phyloP scores from a whole-genome alignment of 2,113 vertebrate species.

The Oryzias celebensis region DNA sequence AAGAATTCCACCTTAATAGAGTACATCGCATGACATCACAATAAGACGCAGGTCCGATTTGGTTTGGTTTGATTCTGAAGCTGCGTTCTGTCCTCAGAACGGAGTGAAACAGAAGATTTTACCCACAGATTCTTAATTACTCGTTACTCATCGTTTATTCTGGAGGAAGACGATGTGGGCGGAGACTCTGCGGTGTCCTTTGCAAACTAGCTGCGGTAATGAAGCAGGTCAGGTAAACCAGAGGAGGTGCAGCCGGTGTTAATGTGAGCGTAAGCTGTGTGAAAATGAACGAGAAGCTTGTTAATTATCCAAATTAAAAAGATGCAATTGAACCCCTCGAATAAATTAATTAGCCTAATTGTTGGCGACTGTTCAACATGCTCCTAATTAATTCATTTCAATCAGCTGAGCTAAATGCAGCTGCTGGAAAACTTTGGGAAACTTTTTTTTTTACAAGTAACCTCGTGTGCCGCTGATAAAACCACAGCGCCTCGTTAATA shows the following conservation, averaged over 20 bases:
- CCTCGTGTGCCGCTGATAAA: not conserved
- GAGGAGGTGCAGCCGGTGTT: slow-evolving; percentile 1
- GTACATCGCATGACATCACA: no score
- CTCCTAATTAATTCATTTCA: slow-evolving; percentile 20
- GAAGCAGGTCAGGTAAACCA: slow-evolving; percentile 47
- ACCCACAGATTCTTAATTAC: no score
- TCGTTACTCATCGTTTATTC: not conserved
- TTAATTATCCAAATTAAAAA: slow-evolving; percentile 76
- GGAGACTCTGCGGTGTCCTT: slow-evolving; percentile 6
- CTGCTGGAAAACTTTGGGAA: slow-evolving; percentile 5
- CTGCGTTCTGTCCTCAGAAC: no score
- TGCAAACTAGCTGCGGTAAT: slow-evolving; percentile 34
- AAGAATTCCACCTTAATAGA: no score
- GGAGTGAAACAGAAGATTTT: no score
- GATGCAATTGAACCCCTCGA: slow-evolving; percentile 71
- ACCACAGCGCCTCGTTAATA: slow-evolving; percentile 10
- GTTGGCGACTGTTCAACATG: slow-evolving; percentile 15
- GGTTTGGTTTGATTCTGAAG: no score
- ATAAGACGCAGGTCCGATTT: no score
- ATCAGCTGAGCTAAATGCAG: slow-evolving; percentile 21
- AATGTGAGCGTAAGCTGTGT: slow-evolving; percentile 14
- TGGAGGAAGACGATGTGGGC: slow-evolving; percentile 17
- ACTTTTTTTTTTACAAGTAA: not conserved
- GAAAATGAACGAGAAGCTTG: slow-evolving; percentile 50
- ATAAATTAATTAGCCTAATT: slow-evolving; percentile 71